Evolutionary conservation across 2,888 invertebrate species (phyloP).

Genomic region (Chirona hameri): DNA sequence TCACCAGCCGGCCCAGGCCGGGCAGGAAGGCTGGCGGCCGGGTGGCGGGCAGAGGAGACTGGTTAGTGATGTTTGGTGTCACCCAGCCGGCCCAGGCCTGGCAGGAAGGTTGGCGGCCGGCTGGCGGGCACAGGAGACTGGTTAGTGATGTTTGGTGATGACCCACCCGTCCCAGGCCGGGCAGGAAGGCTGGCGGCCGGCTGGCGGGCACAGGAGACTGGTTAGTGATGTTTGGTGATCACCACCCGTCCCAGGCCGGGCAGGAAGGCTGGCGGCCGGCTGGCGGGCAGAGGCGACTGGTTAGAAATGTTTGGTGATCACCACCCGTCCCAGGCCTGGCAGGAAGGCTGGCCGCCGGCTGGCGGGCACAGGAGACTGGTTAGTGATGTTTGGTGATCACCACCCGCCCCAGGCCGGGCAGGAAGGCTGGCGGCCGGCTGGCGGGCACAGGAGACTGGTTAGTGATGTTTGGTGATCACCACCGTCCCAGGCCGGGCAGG

Average conservation of each 20-base stretch:
- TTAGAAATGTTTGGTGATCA: too few species aligned
- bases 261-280: slow-evolving; percentile 25
- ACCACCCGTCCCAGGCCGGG: slow-evolving; percentile 43
- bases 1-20: slow-evolving; percentile 47
- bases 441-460: slow-evolving; percentile 13
- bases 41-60: slow-evolving; percentile 29
- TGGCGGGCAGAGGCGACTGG: slow-evolving; percentile 25
- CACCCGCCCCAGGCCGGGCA: slow-evolving; percentile 42
- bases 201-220: slow-evolving; percentile 26
- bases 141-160: slow-evolving; percentile 47
- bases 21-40: too few species aligned
- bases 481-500: slow-evolving; percentile 42
- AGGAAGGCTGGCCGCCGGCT: slow-evolving; percentile 24
- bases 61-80: too few species aligned
- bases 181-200: slow-evolving; percentile 12
- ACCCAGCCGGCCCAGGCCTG: slow-evolving; percentile 43
- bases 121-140: slow-evolving; percentile 26
- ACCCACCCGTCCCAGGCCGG: slow-evolving; percentile 43
- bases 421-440: slow-evolving; percentile 24
- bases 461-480: slow-evolving; percentile 47
- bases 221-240: slow-evolving; percentile 47
- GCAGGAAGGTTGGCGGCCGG: slow-evolving; percentile 11
- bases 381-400: slow-evolving; percentile 52
- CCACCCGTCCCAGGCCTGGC: slow-evolving; percentile 43
- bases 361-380: too few species aligned